phyloP scores from a whole-genome alignment of 2,888 invertebrate species.

The Cheilosia scutellata region DNA sequence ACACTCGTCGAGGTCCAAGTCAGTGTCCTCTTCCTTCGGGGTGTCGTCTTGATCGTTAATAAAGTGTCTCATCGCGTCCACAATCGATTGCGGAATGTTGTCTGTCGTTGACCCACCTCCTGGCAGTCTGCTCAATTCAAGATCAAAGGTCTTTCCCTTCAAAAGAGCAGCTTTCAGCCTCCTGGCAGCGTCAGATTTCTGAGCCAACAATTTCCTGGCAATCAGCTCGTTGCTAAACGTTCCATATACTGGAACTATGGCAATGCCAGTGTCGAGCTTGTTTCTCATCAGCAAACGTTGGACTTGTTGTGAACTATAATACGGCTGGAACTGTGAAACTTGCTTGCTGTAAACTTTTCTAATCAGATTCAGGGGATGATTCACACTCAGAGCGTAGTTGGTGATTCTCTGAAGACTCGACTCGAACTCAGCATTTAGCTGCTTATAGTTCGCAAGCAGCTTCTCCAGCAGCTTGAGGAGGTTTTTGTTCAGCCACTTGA shows the following conservation, averaged over 20 bases:
- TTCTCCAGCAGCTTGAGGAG: slow-evolving; percentile 82
- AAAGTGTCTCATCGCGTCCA: slow-evolving; percentile 26
- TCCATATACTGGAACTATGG: slow-evolving; percentile 80
- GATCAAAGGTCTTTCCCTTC: slow-evolving; percentile 34
- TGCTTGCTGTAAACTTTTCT: slow-evolving; percentile 81
- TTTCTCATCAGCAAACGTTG: slow-evolving; percentile 75
- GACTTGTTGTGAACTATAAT: slow-evolving; percentile 80
- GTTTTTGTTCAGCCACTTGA: slow-evolving; percentile 90
- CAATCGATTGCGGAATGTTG: slow-evolving; percentile 22
- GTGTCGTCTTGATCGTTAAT: slow-evolving; percentile 23
- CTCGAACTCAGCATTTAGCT: slow-evolving; percentile 74
- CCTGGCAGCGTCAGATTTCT: slow-evolving; percentile 78
- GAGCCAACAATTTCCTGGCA: slow-evolving; percentile 78
- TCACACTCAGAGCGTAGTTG: slow-evolving; percentile 78
- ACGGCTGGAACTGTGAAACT: slow-evolving; percentile 81
- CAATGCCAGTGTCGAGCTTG: slow-evolving; percentile 78
- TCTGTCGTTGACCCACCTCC: not conserved
- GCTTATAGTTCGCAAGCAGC: slow-evolving; percentile 71
- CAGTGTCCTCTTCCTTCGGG: not conserved
- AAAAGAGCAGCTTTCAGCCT: slow-evolving; percentile 52
- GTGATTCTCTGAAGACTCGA: slow-evolving; percentile 76
- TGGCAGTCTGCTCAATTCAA: slow-evolving; percentile 57
- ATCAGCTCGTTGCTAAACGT: slow-evolving; percentile 77
- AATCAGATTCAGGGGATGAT: slow-evolving; percentile 80
- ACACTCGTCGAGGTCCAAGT: slow-evolving; percentile 31